These are phyloP conservation scores for Phalacrocorax aristotelis DNA, from an alignment of 2,113 vertebrate species.

Conservation along the genomic window DNA sequence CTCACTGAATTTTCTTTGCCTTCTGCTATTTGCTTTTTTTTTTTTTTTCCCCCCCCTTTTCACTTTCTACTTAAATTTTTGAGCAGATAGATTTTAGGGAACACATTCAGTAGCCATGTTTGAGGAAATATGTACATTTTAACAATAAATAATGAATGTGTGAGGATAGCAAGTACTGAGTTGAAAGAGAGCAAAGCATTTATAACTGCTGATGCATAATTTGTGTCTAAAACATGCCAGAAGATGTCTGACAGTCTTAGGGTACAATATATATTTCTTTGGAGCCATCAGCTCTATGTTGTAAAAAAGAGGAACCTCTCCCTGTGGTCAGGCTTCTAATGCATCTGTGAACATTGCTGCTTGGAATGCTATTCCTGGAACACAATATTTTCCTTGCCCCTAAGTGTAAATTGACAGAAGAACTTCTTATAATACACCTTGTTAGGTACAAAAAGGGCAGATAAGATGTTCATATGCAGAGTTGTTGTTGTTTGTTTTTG, in stretches of 20 bases:
- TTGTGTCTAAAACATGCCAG: neutral
- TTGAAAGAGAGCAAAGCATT: neutral
- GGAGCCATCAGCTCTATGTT: neutral
- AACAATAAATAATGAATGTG: neutral
- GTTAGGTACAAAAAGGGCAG: neutral
- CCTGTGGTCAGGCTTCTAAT: neutral
- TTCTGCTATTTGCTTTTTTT: neutral
- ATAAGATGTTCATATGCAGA: neutral
- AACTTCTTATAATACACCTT: neutral
- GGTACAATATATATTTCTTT: neutral
- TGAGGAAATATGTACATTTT: neutral
- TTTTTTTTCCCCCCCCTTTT: too few species aligned
- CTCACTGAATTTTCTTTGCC: neutral
- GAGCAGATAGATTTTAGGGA: neutral
- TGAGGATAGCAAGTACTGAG: neutral
- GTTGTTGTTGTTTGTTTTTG: neutral
- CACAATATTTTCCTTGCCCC: neutral
- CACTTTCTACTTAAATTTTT: neutral
- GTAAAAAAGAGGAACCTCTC: neutral
- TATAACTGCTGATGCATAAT: neutral
- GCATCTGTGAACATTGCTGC: neutral
- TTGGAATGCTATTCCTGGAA: neutral
- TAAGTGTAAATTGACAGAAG: neutral
- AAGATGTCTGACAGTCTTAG: neutral
- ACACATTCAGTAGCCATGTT: neutral